These are phyloP conservation scores for Merops nubicus DNA, from an alignment of 2,113 vertebrate genomes.

Conservation along the genomic window DNA sequence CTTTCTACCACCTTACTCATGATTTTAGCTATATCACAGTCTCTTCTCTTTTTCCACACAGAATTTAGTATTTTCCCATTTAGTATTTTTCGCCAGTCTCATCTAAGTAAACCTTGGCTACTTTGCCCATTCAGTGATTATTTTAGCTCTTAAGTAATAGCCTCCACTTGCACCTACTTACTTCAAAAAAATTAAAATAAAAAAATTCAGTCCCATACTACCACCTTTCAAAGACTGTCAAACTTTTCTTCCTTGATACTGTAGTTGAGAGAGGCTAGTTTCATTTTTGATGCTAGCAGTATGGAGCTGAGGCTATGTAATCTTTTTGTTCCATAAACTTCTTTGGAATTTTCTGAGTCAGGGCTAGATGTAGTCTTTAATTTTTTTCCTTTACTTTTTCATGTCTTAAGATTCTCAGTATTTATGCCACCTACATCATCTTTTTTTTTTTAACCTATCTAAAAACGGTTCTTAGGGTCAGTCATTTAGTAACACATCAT, in stretches of 20 bases:
- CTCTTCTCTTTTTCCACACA: background rate
- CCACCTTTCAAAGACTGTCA: background rate
- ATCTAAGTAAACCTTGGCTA: background rate
- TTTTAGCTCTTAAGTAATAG: background rate
- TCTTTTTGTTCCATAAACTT: background rate
- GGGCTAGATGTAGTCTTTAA: background rate
- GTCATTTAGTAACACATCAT: background rate
- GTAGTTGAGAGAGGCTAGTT: background rate
- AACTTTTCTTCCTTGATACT: background rate
- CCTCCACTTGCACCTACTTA: background rate
- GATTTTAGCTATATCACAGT: background rate
- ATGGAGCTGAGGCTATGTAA: background rate
- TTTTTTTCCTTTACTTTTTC: background rate
- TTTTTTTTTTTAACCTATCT: background rate
- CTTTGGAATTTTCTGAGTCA: background rate
- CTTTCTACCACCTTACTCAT: background rate
- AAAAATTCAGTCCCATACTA: conserved; percentile 8
- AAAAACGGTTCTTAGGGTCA: background rate
- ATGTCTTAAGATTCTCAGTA: background rate
- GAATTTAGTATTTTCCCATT: background rate
- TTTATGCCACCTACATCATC: fast-evolving
- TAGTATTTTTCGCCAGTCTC: background rate
- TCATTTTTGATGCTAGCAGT: background rate
- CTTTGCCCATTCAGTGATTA: background rate
- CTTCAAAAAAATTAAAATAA: background rate